Evolutionary conservation across 2,113 vertebrate species (phyloP), one percentile per base, ranked within the genome.

Genomic region (Aegithalos caudatus): DNA sequence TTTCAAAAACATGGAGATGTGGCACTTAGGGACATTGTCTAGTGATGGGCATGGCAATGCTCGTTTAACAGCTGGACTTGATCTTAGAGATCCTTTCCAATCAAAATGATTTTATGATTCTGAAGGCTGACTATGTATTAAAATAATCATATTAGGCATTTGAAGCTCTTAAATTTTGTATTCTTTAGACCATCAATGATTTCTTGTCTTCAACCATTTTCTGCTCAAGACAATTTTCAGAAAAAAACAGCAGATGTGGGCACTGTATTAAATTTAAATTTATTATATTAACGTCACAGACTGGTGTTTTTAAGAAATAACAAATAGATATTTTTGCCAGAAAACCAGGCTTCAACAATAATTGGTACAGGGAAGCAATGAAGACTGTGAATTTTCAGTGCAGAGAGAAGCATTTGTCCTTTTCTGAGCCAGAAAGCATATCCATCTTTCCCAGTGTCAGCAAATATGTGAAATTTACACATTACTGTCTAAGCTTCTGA

Each of bases 391-490:
- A 8, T 77, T 85, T 91, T 61, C 58, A 87, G 33, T 8, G 14
- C 20, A 70, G 56, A 65, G 25, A 42, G 90, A 86, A 80, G 21
- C 38, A 77, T 83, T 90, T 74, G 37, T 70, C 28, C 20, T 86
- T 83, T 95, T 71, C 44, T 37, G 37, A 83, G 69, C 81, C 88
- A 90, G 76, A 95, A 94, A 70, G 48, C 9, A 81, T 88, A 83
- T 91, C 86, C 54, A 67, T 90, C 56, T 88, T 76, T 91, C 81
- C 92, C 85, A 86, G 37, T 45, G 88, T 94, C 79, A 84, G 67
- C 44, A 94, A 93, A 92, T 94, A 90, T 0, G 2, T 93, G 51
- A 47, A 88, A 96, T 92, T 96, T 94, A 88, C 90, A 86, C 40
- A 18, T 83, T 74, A 51, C 60, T 77, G 51, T 94, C 71, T 25